A percentile compares a stretch with the other conserved stretches of the same genome.
Evolutionary conservation across 1,140 invertebrate species (phyloP).

Genomic region (Ditylenchus dipsaci): DNA sequence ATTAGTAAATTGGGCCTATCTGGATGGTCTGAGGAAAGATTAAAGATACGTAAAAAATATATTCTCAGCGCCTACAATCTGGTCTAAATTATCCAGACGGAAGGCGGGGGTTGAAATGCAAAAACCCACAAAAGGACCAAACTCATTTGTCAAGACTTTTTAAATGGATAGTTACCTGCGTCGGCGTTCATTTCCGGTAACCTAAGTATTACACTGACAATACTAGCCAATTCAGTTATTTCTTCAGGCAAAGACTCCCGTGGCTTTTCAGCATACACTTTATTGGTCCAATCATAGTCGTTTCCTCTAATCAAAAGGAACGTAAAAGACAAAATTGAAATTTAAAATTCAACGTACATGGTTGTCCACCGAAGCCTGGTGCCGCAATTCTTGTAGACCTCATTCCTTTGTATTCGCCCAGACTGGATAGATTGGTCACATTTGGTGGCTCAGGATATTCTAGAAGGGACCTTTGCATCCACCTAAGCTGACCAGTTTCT

Average conservation of each 20-base stretch:
- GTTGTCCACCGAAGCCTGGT: constrained; percentile 41
- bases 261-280: constrained; percentile 54
- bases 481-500: constrained; percentile 24
- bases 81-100: no score
- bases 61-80: no score
- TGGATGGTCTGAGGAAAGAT: no score
- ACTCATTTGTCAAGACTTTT: no score
- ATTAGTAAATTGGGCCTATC: no score
- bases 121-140: no score
- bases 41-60: no score
- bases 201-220: constrained; percentile 31
- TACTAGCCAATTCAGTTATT: constrained; percentile 30
- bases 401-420: constrained; percentile 29
- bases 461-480: constrained; percentile 40
- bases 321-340: no score
- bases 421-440: constrained; percentile 44
- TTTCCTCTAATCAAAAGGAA: constrained; percentile 58
- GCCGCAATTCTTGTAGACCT: constrained; percentile 13
- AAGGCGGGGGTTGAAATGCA: no score
- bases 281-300: constrained; percentile 63
- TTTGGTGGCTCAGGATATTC: constrained; percentile 50
- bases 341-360: no score
- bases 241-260: constrained; percentile 38
- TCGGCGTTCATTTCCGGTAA: constrained; percentile 42
- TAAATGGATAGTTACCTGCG: constrained; percentile 24